Evolutionary conservation across 1,140 invertebrate species (phyloP), one percentile per base, ranked within the genome.

Genomic region (Odontomachus brunneus): DNA sequence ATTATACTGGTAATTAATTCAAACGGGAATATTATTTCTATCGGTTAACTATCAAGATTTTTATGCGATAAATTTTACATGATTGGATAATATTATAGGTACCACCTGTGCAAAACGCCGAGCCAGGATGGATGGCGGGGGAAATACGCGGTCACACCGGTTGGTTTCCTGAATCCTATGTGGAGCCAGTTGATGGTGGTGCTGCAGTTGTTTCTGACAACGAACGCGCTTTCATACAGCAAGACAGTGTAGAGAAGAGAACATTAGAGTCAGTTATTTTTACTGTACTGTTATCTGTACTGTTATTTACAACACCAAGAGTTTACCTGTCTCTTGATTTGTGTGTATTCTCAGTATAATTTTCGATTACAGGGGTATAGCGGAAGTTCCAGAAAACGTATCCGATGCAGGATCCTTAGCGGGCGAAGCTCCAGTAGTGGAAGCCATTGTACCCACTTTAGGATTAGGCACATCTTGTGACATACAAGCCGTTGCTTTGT

Each of bases 81-180:
- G 19, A 38, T 76, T 33, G 29, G 29, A 4, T 51, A 82, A 51
- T 74, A 90, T 91, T 90, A 94, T 86, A 97, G 95, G 97, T 99
- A 26, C 97, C 98, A 33, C 94, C 96, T 38, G 96, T 97, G 76
- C 97, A 98, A 93, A 97, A 96, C 89, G 97, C 97, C 0, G 99
- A 99, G 92, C 98, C 98, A 12, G 99, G 99, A n/a, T 99, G 99
- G 99, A 95, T 98, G 85, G 97, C 98, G 85, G 99, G 99, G 4
- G 97, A 98, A 91, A 96, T 98, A 38, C 95, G 97, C 90, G 97
- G 97, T 24, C 96, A 97, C 84, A 97, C 96, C 7, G 99, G 99
- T n/a, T 99, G 98, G 98, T 99, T 99, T 94, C 99, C 99, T 3
- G 98, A 99, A 93, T 98, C 98, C 5, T 99, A 99, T 93, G 98